Base-by-base conservation (phyloP, 2,888 invertebrate species). In the Trichopria drosophilae region DNA sequence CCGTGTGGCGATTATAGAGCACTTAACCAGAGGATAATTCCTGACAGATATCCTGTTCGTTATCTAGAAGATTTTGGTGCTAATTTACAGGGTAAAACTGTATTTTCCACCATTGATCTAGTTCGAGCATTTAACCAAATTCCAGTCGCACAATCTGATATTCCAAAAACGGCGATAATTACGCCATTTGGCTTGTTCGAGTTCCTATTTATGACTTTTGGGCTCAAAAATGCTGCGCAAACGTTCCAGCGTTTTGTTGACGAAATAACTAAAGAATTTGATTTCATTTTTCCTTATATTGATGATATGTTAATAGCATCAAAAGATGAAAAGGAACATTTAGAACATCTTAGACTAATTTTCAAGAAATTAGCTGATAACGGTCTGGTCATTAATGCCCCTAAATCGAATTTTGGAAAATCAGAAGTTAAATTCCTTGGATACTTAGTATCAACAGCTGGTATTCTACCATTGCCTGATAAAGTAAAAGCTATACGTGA, bases 61-160 rank as follows among this genome's bases (percentile, higher is more conserved):
- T n/a, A n/a, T n/a, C n/a, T n/a, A n/a, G n/a, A n/a, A n/a, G n/a
- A n/a, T n/a, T n/a, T n/a, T n/a, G n/a, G n/a, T n/a, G n/a, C n/a
- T n/a, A n/a, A n/a, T n/a, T 9, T 6, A 6, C 5, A n/a, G n/a
- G 31, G 31, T 9, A 12, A 15, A 6, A 31, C 31, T 12, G 12
- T 31, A 6, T 31, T 31, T n/a, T 31, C 31, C 13, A 31, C n/a
- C n/a, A 31, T 31, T n/a, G 31, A 31, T n/a, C n/a, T 31, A 9
- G 31, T 31, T 6, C n/a, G 13, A 31, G 31, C 31, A 12, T 31
- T 12, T 31, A n/a, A 31, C 6, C 6, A 31, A 31, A 31, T 31
- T 31, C 31, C 31, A 15, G n/a, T 31, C 5, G 31, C 31, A 12
- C 6, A 31, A n/a, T n/a, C n/a, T n/a, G n/a, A n/a, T n/a, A n/a